Evolutionary conservation across 2,797 vertebrate species (phyloP), one percentile per base, ranked within the genome.

Genomic region (Enteromius afrohamiltoni): DNA sequence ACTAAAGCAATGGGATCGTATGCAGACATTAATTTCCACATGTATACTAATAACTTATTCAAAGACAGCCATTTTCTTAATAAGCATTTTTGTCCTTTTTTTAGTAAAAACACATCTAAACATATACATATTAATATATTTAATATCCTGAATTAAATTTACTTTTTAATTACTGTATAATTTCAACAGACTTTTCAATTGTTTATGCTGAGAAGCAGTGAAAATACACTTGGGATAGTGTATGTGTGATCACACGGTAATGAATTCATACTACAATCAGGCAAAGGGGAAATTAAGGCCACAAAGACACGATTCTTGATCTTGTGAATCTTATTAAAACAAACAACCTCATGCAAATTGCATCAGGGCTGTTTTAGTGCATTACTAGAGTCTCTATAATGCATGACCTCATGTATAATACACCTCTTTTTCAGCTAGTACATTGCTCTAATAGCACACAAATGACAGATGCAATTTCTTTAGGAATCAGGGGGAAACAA

Each of bases 291-390:
- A 67, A 82, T 67, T 73, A 69, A 68, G 42, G 84, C 85, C 86
- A 87, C 84, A 84, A 85, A 86, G 82, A 87, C 40, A 81, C 47
- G 26, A 45, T 55, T 68, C 45, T 76, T 53, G 64, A 55, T 71
- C 55, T 80, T 26, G 51, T 89, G 53, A 73, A 68, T 79, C 77
- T 47, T 76, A 86, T 80, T 85, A 40, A 82, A 85, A 83, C 80
- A 86, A 81, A 79, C 76, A 79, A 62, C 51, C 71, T 82, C 51
- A 88, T 88, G 85, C 68, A 85, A 76, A 85, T 74, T 88, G 88
- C 74, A 87, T 58, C 60, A 60, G 80, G 82, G 29, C 74, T 21
- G 17, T 83, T 29, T 26, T 68, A 83, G 47, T 78, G 85, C 58
- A 73, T 51, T 62, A 85, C 81, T 74, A 62, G 79, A 86, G 70